Conservation (phyloP, 2,113 vertebrate genomes). For the Chrysemys picta region DNA sequence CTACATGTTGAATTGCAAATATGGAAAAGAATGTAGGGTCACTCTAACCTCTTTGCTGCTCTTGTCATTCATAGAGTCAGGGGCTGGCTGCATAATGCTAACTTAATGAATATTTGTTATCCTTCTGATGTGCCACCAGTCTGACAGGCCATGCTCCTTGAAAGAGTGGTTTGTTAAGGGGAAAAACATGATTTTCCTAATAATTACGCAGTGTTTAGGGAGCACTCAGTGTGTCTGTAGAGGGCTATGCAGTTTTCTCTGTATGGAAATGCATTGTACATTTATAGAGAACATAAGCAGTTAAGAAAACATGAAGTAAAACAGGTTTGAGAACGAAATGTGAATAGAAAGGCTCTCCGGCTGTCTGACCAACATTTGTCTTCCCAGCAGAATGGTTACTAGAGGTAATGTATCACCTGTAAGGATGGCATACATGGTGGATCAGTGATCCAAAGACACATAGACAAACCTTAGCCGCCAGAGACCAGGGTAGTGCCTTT, state of each 20-base stretch:
- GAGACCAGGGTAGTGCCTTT: not conserved
- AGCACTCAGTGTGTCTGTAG: not conserved
- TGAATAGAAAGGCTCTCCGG: not conserved
- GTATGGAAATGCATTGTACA: not conserved
- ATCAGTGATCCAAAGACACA: not conserved
- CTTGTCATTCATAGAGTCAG: not conserved
- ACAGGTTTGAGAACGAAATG: not conserved
- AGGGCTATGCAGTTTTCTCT: not conserved
- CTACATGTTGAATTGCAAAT: not conserved
- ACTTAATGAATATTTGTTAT: not conserved
- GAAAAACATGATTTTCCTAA: not conserved
- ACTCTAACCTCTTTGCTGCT: fast-evolving
- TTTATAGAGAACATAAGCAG: not conserved
- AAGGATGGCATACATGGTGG: not conserved
- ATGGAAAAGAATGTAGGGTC: not conserved
- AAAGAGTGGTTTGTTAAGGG: not conserved
- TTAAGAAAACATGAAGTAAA: not conserved
- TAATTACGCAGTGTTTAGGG: not conserved
- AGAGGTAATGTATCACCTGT: not conserved
- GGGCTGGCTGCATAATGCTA: not conserved
- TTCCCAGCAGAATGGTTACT: not conserved
- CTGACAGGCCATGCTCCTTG: fast-evolving
- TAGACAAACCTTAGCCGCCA: not conserved
- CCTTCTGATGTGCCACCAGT: not conserved
- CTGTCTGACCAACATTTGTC: not conserved